phyloP scores from a whole-genome alignment of 1,140 invertebrate genomes.

The Leucophenga varia region DNA sequence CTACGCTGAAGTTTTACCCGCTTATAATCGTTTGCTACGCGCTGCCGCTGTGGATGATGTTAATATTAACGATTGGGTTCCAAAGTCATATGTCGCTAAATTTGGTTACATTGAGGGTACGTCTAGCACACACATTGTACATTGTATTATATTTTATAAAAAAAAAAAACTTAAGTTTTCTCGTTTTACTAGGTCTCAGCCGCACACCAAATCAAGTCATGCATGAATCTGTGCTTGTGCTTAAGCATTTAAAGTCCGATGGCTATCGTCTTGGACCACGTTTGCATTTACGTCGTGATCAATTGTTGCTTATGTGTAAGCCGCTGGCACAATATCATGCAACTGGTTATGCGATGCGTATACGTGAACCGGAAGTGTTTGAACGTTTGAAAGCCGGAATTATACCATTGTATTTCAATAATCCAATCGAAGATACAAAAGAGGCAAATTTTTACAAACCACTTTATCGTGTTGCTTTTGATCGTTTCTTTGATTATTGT shows the following conservation, averaged over 20 bases:
- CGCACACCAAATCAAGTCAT: background rate
- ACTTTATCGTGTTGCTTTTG: conserved; percentile 36
- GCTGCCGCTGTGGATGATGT: conserved; percentile 12
- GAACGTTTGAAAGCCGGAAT: conserved; percentile 25
- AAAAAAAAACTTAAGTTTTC: too few relatives aligned
- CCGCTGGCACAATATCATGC: conserved; percentile 42
- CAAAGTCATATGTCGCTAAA: conserved; percentile 31
- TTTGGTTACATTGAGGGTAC: conserved; percentile 37
- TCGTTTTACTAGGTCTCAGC: conserved; percentile 31
- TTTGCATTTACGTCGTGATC: conserved; percentile 30
- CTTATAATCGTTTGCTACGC: conserved; percentile 36
- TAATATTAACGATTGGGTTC: conserved; percentile 26
- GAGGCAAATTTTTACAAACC: conserved; percentile 22
- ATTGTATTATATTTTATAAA: too few relatives aligned
- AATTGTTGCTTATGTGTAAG: conserved; percentile 36
- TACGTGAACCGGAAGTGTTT: conserved; percentile 29
- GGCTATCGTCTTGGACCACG: conserved; percentile 42
- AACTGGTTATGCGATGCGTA: conserved; percentile 35
- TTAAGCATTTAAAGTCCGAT: conserved; percentile 37
- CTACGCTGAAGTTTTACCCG: conserved; percentile 38
- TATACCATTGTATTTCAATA: conserved; percentile 28
- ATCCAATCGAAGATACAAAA: conserved; percentile 11
- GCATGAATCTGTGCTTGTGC: conserved; percentile 44
- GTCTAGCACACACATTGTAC: too few relatives aligned
- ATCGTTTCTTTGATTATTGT: conserved; percentile 42